Evolutionary conservation across 2,888 invertebrate genomes (phyloP).

Genomic region (Macroteleia sp.): DNA sequence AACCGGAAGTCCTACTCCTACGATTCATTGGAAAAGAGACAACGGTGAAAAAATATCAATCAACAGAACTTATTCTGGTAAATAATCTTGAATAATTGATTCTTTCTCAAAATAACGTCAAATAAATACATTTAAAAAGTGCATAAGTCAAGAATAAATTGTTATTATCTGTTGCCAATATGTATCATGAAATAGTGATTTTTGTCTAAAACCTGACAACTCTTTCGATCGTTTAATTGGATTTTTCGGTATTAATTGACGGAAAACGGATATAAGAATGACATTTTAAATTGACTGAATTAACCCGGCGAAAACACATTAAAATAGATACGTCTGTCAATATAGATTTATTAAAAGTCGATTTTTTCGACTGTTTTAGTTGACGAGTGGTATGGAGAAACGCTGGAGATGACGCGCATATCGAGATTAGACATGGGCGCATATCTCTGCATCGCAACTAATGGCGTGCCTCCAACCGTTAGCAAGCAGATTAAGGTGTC

Average conservation of each 20-base stretch:
- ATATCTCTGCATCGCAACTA: slow-evolving; percentile 92
- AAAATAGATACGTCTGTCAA: slow-evolving; percentile 14
- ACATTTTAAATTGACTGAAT: slow-evolving; percentile 28
- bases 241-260: slow-evolving; percentile 45
- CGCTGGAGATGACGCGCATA: slow-evolving; percentile 92
- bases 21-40: slow-evolving; percentile 96
- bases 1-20: slow-evolving; percentile 94
- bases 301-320: slow-evolving; percentile 12
- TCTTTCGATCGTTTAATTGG: slow-evolving; percentile 10
- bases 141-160: too few species aligned
- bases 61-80: slow-evolving; percentile 92
- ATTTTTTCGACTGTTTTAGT: slow-evolving; percentile 88
- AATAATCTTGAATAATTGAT: too few species aligned
- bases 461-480: slow-evolving; percentile 94
- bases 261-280: slow-evolving; percentile 30
- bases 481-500: slow-evolving; percentile 96
- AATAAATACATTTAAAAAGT: too few species aligned
- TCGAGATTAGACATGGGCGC: slow-evolving; percentile 96
- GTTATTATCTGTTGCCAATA: too few species aligned
- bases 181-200: too few species aligned
- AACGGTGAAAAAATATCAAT: slow-evolving; percentile 94
- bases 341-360: background rate
- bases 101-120: too few species aligned
- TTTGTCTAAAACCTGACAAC: slow-evolving; percentile 18
- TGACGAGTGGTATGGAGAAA: slow-evolving; percentile 92